Conservation (phyloP, 2,888 invertebrate species). For the Watsonalla binaria region DNA sequence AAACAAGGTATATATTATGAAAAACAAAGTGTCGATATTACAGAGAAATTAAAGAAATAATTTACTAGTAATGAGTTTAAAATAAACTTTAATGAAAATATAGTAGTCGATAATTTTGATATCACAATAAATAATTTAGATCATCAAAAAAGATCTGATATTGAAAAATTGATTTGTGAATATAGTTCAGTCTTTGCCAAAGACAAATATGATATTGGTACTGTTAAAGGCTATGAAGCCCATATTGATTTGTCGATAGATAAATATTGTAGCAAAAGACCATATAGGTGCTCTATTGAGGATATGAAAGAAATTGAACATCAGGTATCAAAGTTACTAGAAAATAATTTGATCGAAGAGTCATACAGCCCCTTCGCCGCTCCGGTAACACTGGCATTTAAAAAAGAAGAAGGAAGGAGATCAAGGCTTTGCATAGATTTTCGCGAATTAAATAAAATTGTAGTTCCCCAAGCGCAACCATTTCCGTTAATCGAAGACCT, state of each 20-base stretch:
- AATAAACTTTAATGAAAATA: conserved; percentile 18
- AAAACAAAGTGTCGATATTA: too few species aligned
- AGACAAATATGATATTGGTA: conserved; percentile 22
- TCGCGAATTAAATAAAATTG: too few species aligned
- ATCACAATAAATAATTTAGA: conserved; percentile 9
- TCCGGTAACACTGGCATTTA: too few species aligned
- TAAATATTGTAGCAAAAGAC: conserved; percentile 23
- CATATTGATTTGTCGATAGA: conserved; percentile 19
- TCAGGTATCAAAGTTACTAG: too few species aligned
- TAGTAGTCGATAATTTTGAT: conserved; percentile 6
- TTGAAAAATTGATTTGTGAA: conserved; percentile 10
- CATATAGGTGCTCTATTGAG: conserved; percentile 15
- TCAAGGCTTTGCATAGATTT: too few species aligned
- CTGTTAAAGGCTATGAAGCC: conserved; percentile 23
- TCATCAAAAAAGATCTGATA: conserved; percentile 3
- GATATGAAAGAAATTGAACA: conserved; percentile 12
- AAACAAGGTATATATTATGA: too few species aligned
- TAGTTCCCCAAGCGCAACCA: neutral
- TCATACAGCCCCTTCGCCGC: too few species aligned
- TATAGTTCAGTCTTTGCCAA: conserved; percentile 15
- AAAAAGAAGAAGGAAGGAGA: too few species aligned
- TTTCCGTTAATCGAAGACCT: conserved; percentile 2
- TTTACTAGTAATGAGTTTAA: neutral
- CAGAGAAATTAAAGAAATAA: neutral
- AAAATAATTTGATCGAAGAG: too few species aligned